phyloP scores from a whole-genome alignment of 2,113 vertebrate species.

The Stictonetta naevosa region DNA sequence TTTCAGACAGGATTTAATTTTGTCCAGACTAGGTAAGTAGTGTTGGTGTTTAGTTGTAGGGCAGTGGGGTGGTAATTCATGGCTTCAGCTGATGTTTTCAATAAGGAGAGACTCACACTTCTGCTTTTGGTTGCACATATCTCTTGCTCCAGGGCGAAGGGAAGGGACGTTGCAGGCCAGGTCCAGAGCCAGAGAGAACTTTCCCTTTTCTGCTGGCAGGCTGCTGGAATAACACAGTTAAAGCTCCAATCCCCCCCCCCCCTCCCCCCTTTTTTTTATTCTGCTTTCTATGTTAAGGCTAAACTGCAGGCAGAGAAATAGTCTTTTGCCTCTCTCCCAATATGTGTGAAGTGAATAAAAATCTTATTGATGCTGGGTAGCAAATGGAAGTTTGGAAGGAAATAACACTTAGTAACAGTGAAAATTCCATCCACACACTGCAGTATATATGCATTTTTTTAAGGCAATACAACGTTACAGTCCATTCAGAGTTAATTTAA shows the following conservation, averaged over 20 bases:
- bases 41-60: background rate
- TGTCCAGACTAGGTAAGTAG: background rate
- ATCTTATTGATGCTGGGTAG: background rate
- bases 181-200: background rate
- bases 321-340: background rate
- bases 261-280: rapidly evolving
- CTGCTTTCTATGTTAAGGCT: background rate
- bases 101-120: background rate
- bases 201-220: background rate
- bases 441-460: background rate
- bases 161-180: background rate
- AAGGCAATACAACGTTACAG: background rate
- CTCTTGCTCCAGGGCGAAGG: background rate
- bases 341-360: background rate
- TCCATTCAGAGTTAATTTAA: slow-evolving; percentile 3
- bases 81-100: background rate
- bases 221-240: background rate
- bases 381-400: background rate
- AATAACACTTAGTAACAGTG: background rate
- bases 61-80: background rate
- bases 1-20: slow-evolving; percentile 23
- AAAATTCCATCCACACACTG: background rate
- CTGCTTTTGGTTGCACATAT: background rate
- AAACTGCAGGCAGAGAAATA: background rate
- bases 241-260: too few species aligned